Evolutionary conservation across 2,888 invertebrate species (phyloP).

Genomic region (Blastobasis adustella): DNA sequence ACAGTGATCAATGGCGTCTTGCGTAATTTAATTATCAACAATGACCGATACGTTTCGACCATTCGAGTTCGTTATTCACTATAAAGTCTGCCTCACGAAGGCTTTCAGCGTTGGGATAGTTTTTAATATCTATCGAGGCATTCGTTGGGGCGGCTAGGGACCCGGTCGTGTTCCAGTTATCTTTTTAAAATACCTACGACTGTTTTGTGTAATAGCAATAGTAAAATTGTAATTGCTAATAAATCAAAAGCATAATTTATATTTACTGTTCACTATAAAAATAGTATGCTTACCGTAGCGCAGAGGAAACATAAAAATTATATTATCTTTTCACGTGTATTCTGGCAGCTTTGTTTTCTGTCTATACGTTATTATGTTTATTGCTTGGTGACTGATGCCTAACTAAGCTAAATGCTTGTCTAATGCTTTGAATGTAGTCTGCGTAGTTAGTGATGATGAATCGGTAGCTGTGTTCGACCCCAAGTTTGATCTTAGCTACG

Average conservation of each 20-base stretch:
- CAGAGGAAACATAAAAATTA: conserved; percentile 63
- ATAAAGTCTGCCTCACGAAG: no score
- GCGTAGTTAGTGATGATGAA: no score
- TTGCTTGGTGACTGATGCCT: conserved; percentile 9
- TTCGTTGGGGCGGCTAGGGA: no score
- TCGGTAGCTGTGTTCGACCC: no score
- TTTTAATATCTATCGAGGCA: no score
- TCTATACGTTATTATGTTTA: conserved; percentile 39
- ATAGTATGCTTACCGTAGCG: conserved; percentile 40
- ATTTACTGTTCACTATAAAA: conserved; percentile 52
- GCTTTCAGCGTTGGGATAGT: no score
- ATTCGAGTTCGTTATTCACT: no score
- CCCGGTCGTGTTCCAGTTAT: no score
- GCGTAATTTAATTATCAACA: conserved; percentile 36
- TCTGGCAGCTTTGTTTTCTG: conserved; percentile 41
- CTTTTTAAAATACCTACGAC: no score
- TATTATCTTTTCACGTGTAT: conserved; percentile 63
- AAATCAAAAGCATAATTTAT: conserved; percentile 65
- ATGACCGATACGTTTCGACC: conserved; percentile 16
- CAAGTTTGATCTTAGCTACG: no score
- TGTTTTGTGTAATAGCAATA: conserved; percentile 4
- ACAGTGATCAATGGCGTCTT: conserved; percentile 44
- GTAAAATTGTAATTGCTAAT: conserved; percentile 25
- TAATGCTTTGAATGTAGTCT: no score
- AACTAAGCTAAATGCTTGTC: no score